phyloP scores from a whole-genome alignment of 2,797 vertebrate genomes.

The Halcyon badia region DNA sequence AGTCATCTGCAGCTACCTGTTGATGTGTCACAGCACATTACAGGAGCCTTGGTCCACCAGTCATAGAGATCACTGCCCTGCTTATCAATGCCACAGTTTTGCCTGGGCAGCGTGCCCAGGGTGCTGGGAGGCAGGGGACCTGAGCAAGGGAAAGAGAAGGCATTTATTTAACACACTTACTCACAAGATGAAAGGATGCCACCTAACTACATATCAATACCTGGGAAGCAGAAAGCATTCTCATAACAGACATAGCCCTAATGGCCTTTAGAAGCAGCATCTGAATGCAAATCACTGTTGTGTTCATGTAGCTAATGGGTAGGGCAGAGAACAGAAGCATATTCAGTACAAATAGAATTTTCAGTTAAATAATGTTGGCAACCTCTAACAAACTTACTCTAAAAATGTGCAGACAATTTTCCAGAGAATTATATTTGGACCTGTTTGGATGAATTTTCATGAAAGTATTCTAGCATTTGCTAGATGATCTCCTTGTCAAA shows the following conservation, averaged over 20 bases:
- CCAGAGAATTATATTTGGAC: neutral
- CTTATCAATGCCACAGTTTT: neutral
- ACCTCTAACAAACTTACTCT: neutral
- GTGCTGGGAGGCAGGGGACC: neutral
- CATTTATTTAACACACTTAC: neutral
- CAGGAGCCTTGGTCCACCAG: neutral
- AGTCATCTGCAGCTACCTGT: neutral
- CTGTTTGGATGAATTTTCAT: neutral
- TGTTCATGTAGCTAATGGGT: neutral
- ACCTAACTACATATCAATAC: neutral
- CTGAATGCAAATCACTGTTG: neutral
- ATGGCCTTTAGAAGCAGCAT: neutral
- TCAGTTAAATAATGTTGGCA: neutral
- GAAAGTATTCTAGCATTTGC: neutral
- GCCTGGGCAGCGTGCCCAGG: neutral
- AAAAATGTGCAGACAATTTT: neutral
- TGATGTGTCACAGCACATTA: neutral
- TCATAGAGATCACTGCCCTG: neutral
- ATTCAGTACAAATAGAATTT: neutral
- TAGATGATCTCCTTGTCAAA: neutral
- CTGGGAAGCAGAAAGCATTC: neutral
- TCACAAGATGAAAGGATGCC: neutral
- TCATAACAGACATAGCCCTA: neutral
- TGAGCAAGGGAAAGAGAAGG: neutral
- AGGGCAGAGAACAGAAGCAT: neutral